A percentile compares a stretch with the other conserved stretches of the same genome.
Evolutionary conservation across 2,888 invertebrate genomes (phyloP).

Genomic region (Platerodrilus igneus): DNA sequence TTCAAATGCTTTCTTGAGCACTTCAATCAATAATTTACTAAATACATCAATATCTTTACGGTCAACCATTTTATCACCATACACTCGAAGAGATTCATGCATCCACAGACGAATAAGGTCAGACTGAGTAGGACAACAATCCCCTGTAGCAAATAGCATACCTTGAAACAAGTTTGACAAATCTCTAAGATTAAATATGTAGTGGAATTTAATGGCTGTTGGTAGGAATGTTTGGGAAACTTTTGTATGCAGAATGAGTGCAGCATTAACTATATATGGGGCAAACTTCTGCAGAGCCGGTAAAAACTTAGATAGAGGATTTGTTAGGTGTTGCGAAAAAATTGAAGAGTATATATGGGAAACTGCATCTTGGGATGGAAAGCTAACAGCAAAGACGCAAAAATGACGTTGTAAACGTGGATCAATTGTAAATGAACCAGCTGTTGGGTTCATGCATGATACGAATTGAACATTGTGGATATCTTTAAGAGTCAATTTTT

Average conservation of each 20-base stretch:
- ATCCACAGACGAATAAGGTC: conserved; percentile 79
- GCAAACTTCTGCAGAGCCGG: conserved; percentile 56
- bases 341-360: conserved; percentile 81
- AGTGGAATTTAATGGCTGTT: conserved; percentile 93
- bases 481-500: conserved; percentile 80
- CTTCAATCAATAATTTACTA: conserved; percentile 66
- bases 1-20: conserved; percentile 73
- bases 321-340: conserved; percentile 67
- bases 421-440: conserved; percentile 92
- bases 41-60: conserved; percentile 69
- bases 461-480: conserved; percentile 92
- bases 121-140: conserved; percentile 62
- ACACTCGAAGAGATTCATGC: conserved; percentile 87
- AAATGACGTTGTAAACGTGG: conserved; percentile 84
- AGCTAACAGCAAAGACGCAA: conserved; percentile 83
- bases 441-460: conserved; percentile 94
- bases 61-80: conserved; percentile 87
- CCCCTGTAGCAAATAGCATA: conserved; percentile 76
- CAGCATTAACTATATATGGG: conserved; percentile 62
- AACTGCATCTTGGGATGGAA: conserved; percentile 77
- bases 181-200: conserved; percentile 88
- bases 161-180: conserved; percentile 93
- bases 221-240: conserved; percentile 77
- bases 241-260: conserved; percentile 71
- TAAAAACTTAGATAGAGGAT: conserved; percentile 64